A percentile compares a stretch with the other conserved stretches of the same genome.
Evolutionary conservation across 2,797 vertebrate genomes (phyloP).

Genomic region (Diceros bicornis): DNA sequence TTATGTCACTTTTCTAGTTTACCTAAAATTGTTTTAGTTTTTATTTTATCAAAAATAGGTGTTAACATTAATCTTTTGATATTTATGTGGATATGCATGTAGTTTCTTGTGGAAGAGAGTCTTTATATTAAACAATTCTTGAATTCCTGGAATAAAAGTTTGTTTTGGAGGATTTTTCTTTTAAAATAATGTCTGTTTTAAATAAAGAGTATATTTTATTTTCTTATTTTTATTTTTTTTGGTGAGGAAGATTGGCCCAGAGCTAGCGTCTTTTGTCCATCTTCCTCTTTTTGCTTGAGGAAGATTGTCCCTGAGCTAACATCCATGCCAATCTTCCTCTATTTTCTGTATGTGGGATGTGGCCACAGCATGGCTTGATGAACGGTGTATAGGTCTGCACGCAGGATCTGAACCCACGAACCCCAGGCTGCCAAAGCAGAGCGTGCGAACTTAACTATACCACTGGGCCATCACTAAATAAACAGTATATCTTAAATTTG

Average conservation of each 20-base stretch:
- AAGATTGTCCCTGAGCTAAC: too few relatives aligned
- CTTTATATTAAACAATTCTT: not conserved
- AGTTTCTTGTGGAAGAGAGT: not conserved
- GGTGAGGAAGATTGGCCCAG: too few relatives aligned
- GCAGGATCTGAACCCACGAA: too few relatives aligned
- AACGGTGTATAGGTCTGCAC: too few relatives aligned
- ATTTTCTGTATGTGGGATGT: too few relatives aligned
- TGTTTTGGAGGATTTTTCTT: not conserved
- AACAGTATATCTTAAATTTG: not conserved
- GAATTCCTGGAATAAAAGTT: slow-evolving; percentile 7
- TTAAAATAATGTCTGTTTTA: slow-evolving; percentile 18
- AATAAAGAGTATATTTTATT: not conserved
- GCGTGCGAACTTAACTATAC: not conserved
- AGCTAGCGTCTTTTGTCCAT: too few relatives aligned
- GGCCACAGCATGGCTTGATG: too few relatives aligned
- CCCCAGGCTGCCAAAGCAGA: too few relatives aligned
- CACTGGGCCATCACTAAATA: not conserved
- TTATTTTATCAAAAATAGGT: slow-evolving; percentile 17
- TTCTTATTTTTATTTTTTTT: not conserved
- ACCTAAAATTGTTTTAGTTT: not conserved
- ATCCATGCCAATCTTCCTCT: too few relatives aligned
- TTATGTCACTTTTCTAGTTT: not conserved
- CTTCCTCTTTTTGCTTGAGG: too few relatives aligned
- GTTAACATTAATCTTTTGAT: not conserved
- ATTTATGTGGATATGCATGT: not conserved